Evolutionary conservation across 2,113 vertebrate species (phyloP), one percentile per base, ranked within the genome.

Genomic region (Gnathonemus echidnorhynchus): DNA sequence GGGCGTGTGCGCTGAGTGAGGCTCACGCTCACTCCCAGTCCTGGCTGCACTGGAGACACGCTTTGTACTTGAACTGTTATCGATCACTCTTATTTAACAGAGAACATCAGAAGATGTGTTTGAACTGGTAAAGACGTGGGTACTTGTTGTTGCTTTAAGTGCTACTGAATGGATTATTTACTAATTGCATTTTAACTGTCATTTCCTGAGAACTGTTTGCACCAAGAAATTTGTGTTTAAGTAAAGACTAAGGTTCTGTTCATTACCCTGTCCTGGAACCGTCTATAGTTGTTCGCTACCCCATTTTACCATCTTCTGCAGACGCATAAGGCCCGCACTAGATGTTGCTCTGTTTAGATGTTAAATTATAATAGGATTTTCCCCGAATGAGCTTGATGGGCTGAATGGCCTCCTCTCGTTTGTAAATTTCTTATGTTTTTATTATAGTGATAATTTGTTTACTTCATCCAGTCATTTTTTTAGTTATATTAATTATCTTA

Each of bases 51-150:
- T 93, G 91, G 93, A 94, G 62, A 50, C 91, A 89, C 35, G 90
- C 92, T 93, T 91, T 92, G 93, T 95, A 95, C 95, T 95, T 95
- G 93, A 95, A 95, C 92, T 93, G 91, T 93, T 93, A 52, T 86
- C 77, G 66, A 89, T 92, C 91, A 91, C 93, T 94, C 91, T 92
- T 92, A 87, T 91, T 88, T 93, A 48, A 90, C 94, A 91, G 90
- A 93, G 90, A 92, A 90, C 91, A 90, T 92, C 92, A 91, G 94
- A 94, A 94, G 95, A 95, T 92, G 93, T 93, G 92, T 92, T 88
- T 56, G 91, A 50, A 93, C 91, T 92, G 92, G 92, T 90, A 58
- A 94, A 92, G 85, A 92, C 48, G 21, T 90, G 21, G 86, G 53
- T 90, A 86, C 48, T 91, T 56, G 31, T 90, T 89, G 52, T 90